A percentile compares a stretch with the other conserved stretches of the same genome.
These are phyloP conservation scores for Choloepus hoffmanni DNA, from an alignment of 2,113 vertebrate species.

Conservation along the genomic window DNA sequence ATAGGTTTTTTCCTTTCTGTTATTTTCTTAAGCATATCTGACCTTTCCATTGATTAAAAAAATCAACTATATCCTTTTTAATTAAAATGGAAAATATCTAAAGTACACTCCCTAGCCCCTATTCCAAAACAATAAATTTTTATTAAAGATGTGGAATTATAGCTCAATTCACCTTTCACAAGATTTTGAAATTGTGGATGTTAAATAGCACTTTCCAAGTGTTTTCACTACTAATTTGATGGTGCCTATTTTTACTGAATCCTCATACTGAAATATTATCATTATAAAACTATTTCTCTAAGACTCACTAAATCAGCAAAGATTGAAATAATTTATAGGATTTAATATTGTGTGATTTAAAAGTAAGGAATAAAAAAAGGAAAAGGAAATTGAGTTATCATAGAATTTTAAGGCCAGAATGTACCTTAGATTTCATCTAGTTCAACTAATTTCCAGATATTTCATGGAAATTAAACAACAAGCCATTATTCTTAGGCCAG, in stretches of 20 bases:
- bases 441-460: not conserved
- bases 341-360: not conserved
- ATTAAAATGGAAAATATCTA: conserved; percentile 42
- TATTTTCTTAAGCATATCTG: conserved; percentile 5
- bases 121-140: not conserved
- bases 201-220: not conserved
- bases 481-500: not conserved
- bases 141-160: conserved; percentile 24
- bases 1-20: not conserved
- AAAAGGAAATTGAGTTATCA: conserved; percentile 1
- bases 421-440: not conserved
- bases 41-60: not conserved
- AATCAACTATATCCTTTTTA: not conserved
- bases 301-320: not conserved
- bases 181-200: not conserved
- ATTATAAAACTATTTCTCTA: not conserved
- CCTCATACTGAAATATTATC: not conserved
- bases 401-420: not conserved
- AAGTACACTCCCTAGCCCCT: not conserved
- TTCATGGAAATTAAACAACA: not conserved
- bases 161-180: not conserved
- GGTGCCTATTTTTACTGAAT: not conserved
- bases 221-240: not conserved
- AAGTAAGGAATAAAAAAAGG: not conserved
- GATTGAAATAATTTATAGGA: not conserved